A percentile compares a stretch with the other conserved stretches of the same genome.
These are phyloP conservation scores for Dolichopus griseipennis DNA, from an alignment of 2,888 invertebrate genomes.

Conservation along the genomic window DNA sequence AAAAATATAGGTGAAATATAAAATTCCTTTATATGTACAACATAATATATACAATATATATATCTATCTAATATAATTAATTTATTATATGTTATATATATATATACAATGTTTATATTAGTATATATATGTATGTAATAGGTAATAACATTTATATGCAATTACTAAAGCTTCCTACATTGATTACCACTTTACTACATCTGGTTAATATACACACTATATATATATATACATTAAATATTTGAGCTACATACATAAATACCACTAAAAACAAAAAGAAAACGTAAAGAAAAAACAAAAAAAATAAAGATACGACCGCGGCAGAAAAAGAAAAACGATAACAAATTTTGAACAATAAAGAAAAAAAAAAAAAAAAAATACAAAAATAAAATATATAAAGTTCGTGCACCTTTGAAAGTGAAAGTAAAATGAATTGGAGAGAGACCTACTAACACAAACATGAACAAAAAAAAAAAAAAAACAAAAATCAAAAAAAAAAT, in stretches of 20 bases:
- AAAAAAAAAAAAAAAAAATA: not conserved
- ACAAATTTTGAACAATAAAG: not conserved
- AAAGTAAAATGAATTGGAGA: conserved; percentile 42
- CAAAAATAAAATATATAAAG: conserved; percentile 27
- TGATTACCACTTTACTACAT: not conserved
- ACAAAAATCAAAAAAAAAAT: conserved; percentile 21
- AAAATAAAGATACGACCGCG: not conserved
- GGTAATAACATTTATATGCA: not conserved
- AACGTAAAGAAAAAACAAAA: not conserved
- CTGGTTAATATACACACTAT: not conserved
- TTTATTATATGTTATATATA: not conserved
- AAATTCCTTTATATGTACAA: not conserved
- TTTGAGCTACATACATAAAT: not conserved
- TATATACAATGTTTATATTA: not conserved
- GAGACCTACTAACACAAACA: conserved; percentile 43
- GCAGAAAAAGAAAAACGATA: not conserved
- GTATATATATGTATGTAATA: not conserved
- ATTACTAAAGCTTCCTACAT: not conserved
- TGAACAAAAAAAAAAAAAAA: too few species aligned
- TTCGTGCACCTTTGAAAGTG: conserved; percentile 45
- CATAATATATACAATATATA: too few species aligned
- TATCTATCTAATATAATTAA: not conserved
- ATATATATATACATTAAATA: not conserved
- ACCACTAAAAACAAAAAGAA: not conserved
- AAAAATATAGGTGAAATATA: conserved; percentile 4